phyloP scores from a whole-genome alignment of 2,888 invertebrate species.

The Parasteatoda lunata region DNA sequence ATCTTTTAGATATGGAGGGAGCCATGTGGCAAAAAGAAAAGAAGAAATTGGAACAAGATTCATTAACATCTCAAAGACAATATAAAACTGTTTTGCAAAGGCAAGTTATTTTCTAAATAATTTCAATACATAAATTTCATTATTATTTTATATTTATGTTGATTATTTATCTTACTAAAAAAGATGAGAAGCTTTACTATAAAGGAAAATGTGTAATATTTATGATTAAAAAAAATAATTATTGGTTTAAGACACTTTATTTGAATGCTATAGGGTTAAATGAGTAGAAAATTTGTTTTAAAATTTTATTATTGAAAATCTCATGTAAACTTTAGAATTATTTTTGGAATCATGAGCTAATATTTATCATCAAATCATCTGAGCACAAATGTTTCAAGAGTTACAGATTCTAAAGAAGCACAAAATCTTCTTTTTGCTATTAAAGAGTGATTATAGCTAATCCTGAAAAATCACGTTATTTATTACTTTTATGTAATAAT shows the following conservation, averaged over 20 bases:
- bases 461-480: no score
- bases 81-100: slow-evolving; percentile 31
- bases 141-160: neutral
- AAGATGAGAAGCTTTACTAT: neutral
- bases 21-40: slow-evolving; percentile 45
- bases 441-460: no score
- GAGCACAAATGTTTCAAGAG: no score
- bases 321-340: neutral
- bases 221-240: neutral
- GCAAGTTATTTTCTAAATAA: slow-evolving; percentile 8
- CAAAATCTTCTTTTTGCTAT: no score
- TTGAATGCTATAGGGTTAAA: neutral
- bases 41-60: slow-evolving; percentile 48
- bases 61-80: slow-evolving; percentile 9
- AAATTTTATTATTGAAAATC: neutral
- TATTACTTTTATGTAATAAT: no score
- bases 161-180: neutral
- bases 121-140: neutral
- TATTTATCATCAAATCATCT: no score
- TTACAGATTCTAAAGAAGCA: no score
- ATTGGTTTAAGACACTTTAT: neutral
- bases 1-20: slow-evolving; percentile 28
- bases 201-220: neutral
- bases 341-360: no score
- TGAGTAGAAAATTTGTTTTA: no score